Evolutionary conservation across 2,888 invertebrate species (phyloP).

Genomic region (Mesorhabditis belari): DNA sequence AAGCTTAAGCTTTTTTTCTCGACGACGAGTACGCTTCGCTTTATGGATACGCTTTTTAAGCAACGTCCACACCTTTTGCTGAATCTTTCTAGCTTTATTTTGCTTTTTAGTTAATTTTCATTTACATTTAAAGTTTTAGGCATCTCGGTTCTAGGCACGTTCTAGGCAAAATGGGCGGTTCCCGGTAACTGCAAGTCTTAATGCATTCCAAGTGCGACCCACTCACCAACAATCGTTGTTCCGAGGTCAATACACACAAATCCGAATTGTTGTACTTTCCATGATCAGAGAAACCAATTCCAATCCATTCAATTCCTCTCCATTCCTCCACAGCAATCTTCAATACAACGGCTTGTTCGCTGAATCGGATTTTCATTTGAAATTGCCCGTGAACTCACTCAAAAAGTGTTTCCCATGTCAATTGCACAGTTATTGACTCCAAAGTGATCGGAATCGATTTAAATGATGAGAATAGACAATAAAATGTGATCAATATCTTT

Average conservation of each 20-base stretch:
- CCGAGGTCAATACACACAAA: conserved; percentile 30
- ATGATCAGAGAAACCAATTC: conserved; percentile 49
- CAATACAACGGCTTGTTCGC: background rate
- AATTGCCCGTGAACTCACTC: background rate
- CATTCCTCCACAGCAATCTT: background rate
- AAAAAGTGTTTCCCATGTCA: background rate
- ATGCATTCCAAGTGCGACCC: too few relatives aligned
- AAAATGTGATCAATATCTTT: too few relatives aligned
- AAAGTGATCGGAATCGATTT: background rate
- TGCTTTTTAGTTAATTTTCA: background rate
- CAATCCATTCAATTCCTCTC: conserved; percentile 18
- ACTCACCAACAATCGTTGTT: too few relatives aligned
- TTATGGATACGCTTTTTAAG: background rate
- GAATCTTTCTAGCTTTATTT: background rate
- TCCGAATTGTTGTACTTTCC: conserved; percentile 41
- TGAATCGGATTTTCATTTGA: background rate
- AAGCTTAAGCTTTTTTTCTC: too few relatives aligned
- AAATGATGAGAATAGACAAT: too few relatives aligned
- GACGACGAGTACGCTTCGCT: too few relatives aligned
- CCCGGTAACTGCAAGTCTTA: too few relatives aligned
- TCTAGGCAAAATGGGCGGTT: too few relatives aligned
- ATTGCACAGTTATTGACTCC: background rate
- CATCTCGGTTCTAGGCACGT: too few relatives aligned
- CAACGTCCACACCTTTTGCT: background rate
- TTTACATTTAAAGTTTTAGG: too few relatives aligned